phyloP scores from a whole-genome alignment of 2,888 invertebrate species.

The Drosophila buzzatii region DNA sequence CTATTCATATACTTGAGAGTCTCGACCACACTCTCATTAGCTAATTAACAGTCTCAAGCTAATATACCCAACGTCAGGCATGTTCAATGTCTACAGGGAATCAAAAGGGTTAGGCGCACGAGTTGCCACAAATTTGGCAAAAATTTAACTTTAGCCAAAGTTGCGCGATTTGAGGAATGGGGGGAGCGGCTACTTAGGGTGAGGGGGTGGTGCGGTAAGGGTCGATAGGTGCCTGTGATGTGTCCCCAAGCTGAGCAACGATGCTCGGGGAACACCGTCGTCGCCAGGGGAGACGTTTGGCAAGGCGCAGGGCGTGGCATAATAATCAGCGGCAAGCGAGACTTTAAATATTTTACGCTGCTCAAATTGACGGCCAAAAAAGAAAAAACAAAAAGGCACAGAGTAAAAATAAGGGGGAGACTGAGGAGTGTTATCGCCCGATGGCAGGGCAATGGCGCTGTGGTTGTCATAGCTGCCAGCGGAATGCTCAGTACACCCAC shows the following conservation, averaged over 20 bases:
- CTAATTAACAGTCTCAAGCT: background rate
- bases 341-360: conserved; percentile 78
- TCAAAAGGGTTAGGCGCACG: conserved; percentile 59
- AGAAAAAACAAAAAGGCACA: conserved; percentile 34
- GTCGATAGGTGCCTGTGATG: conserved; percentile 26
- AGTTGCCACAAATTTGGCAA: conserved; percentile 54
- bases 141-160: conserved; percentile 60
- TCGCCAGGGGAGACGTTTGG: conserved; percentile 4
- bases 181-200: background rate
- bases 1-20: background rate
- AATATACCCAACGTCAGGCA: background rate
- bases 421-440: background rate
- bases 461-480: conserved; percentile 51
- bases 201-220: background rate
- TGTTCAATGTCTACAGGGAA: background rate
- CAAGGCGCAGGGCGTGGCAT: conserved; percentile 25
- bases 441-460: conserved; percentile 27
- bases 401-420: background rate
- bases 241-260: conserved; percentile 62
- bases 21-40: background rate
- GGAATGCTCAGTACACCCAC: conserved; percentile 8
- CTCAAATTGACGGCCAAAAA: conserved; percentile 70
- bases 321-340: conserved; percentile 79
- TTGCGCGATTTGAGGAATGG: conserved; percentile 28
- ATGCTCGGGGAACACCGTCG: conserved; percentile 48